Evolutionary conservation across 2,797 vertebrate species (phyloP).

Genomic region (Leptoclinus maculatus): DNA sequence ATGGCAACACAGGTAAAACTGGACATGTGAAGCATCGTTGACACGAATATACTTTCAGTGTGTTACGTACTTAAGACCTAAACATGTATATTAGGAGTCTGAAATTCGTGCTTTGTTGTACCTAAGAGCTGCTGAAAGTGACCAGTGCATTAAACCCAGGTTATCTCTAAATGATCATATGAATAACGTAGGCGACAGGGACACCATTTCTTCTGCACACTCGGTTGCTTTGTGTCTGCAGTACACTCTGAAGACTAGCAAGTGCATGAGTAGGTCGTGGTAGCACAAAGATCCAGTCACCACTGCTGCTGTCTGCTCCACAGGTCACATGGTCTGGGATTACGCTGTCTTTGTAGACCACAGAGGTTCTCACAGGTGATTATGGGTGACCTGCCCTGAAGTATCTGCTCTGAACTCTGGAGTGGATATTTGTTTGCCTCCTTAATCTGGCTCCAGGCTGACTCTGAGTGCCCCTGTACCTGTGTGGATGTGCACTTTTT

Average conservation of each 20-base stretch:
- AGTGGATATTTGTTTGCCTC: constrained; percentile 75
- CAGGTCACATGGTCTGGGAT: constrained; percentile 83
- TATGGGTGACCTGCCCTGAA: constrained; percentile 73
- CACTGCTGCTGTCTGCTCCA: constrained; percentile 81
- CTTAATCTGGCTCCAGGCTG: constrained; percentile 46
- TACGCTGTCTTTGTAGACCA: constrained; percentile 79
- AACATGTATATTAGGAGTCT: background rate
- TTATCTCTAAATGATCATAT: background rate
- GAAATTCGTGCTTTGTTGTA: background rate
- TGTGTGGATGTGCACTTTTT: constrained; percentile 68
- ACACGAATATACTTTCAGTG: background rate
- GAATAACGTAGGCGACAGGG: constrained; percentile 1
- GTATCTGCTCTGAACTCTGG: constrained; percentile 69
- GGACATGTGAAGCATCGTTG: background rate
- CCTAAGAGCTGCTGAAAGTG: background rate
- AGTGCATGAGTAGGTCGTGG: constrained; percentile 49
- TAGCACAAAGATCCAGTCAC: constrained; percentile 71
- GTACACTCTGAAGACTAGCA: constrained; percentile 23
- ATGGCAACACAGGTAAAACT: constrained; percentile 87
- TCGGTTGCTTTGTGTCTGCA: constrained; percentile 21
- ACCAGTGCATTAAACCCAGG: background rate
- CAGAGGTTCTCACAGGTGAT: constrained; percentile 85
- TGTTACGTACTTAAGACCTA: background rate
- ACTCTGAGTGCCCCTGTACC: constrained; percentile 47
- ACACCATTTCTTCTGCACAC: background rate